phyloP scores from a whole-genome alignment of 2,797 vertebrate genomes.

The Benthosema pterotum region DNA sequence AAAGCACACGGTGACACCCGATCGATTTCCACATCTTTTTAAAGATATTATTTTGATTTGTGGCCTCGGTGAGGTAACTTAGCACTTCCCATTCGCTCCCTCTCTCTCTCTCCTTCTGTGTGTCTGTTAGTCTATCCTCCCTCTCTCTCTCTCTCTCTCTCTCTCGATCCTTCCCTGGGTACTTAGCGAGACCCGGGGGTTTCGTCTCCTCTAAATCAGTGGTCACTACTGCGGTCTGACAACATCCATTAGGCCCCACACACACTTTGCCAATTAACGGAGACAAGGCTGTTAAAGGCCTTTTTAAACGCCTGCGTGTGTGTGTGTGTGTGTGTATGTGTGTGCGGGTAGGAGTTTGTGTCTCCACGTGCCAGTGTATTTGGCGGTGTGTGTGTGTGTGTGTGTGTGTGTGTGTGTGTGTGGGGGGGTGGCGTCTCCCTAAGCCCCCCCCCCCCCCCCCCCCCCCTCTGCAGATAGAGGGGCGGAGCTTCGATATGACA shows the following conservation, averaged over 20 bases:
- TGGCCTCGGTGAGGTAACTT: slow-evolving; percentile 50
- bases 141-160: slow-evolving; percentile 22
- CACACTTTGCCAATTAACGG: slow-evolving; percentile 76
- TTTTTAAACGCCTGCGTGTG: slow-evolving; percentile 53
- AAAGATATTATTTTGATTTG: slow-evolving; percentile 78
- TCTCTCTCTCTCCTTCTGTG: not conserved
- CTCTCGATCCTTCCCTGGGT: slow-evolving; percentile 9
- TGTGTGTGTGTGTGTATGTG: slow-evolving; percentile 16
- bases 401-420: not conserved
- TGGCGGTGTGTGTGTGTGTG: not conserved
- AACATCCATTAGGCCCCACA: slow-evolving; percentile 78
- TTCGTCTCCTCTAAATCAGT: slow-evolving; percentile 70
- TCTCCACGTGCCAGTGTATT: not conserved
- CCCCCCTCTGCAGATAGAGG: slow-evolving; percentile 53
- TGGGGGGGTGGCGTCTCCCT: slow-evolving; percentile 34
- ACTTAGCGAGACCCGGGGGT: slow-evolving; percentile 41
- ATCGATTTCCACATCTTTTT: slow-evolving; percentile 67
- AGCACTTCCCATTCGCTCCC: slow-evolving; percentile 16
- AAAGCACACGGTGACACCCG: slow-evolving; percentile 59
- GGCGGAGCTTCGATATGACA: slow-evolving; percentile 64
- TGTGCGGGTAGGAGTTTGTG: slow-evolving; percentile 23
- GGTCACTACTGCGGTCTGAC: slow-evolving; percentile 66
- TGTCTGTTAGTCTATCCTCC: slow-evolving; percentile 4
- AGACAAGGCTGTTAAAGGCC: slow-evolving; percentile 71
- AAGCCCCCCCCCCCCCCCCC: slow-evolving; percentile 43